Percentiles rank a stretch among this genome's conserved stretches.
Conservation (phyloP, 2,797 vertebrate genomes). For the Gymnoscopelus microlampas region DNA sequence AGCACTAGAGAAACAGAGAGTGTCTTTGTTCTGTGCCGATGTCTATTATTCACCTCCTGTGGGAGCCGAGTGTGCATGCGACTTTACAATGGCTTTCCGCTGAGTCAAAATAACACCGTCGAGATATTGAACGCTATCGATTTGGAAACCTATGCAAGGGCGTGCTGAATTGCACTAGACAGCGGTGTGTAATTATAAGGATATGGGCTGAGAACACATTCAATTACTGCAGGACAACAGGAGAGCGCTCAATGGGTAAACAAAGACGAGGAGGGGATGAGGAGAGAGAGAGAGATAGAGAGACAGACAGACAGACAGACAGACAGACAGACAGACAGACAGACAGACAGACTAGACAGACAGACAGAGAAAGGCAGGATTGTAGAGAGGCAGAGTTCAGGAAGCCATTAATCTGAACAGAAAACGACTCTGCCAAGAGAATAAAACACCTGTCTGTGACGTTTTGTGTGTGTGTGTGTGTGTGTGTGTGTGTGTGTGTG, state of each 20-base stretch:
- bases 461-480: neutral
- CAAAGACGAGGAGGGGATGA: slow-evolving; percentile 25
- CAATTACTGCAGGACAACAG: slow-evolving; percentile 59
- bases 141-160: slow-evolving; percentile 43
- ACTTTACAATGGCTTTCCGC: slow-evolving; percentile 20
- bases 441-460: neutral
- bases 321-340: neutral
- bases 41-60: slow-evolving; percentile 32
- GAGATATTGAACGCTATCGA: slow-evolving; percentile 45
- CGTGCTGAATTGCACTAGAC: slow-evolving; percentile 52
- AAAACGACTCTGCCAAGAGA: slow-evolving; percentile 1
- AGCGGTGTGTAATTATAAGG: slow-evolving; percentile 48
- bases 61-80: slow-evolving; percentile 32
- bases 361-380: neutral
- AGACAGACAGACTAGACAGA: neutral
- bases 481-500: neutral
- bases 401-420: slow-evolving; percentile 5
- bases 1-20: slow-evolving; percentile 6
- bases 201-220: slow-evolving; percentile 58
- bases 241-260: slow-evolving; percentile 22
- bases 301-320: neutral
- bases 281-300: neutral
- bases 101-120: slow-evolving; percentile 31
- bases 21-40: slow-evolving; percentile 33
- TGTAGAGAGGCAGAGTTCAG: neutral